These are phyloP conservation scores for Lottia gigantea DNA, from an alignment of 2,888 invertebrate species.

Conservation along the genomic window DNA sequence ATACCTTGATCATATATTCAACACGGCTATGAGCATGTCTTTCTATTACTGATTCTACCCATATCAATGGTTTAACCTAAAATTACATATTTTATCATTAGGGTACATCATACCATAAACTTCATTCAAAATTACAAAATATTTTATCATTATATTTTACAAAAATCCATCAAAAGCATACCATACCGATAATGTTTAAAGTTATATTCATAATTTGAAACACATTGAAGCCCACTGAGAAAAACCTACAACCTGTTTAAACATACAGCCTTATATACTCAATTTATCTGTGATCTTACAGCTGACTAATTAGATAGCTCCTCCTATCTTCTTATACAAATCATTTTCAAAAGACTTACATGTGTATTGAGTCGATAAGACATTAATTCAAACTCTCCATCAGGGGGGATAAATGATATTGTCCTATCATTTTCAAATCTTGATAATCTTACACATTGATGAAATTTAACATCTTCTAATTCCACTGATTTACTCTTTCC, in stretches of 20 bases:
- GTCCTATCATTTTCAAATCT: slow-evolving; percentile 98
- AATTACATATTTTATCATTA: slow-evolving; percentile 19
- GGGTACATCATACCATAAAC: too few relatives aligned
- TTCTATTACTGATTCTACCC: slow-evolving; percentile 99
- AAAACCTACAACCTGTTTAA: too few relatives aligned
- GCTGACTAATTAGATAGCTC: too few relatives aligned
- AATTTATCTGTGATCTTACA: too few relatives aligned
- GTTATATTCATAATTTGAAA: too few relatives aligned
- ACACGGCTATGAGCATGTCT: slow-evolving; percentile 96
- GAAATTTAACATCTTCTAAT: slow-evolving; percentile 97
- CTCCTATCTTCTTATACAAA: neutral
- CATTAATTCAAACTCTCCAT: slow-evolving; percentile 99
- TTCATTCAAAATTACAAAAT: too few relatives aligned
- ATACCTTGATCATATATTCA: slow-evolving; percentile 94
- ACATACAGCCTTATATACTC: too few relatives aligned
- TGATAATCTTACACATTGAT: slow-evolving; percentile 96
- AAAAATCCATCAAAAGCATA: too few relatives aligned
- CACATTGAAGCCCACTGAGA: too few relatives aligned
- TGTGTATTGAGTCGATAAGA: slow-evolving; percentile 96
- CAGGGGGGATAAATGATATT: slow-evolving; percentile 98
- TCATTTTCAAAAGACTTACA: slow-evolving; percentile 70
- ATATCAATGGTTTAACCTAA: slow-evolving; percentile 90
- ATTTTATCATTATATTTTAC: too few relatives aligned
- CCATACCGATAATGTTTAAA: too few relatives aligned
- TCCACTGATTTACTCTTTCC: slow-evolving; percentile 98